Percentiles rank a stretch among this genome's conserved stretches.
Conservation (phyloP, 2,888 invertebrate genomes). For the Tenthredo mesomela region DNA sequence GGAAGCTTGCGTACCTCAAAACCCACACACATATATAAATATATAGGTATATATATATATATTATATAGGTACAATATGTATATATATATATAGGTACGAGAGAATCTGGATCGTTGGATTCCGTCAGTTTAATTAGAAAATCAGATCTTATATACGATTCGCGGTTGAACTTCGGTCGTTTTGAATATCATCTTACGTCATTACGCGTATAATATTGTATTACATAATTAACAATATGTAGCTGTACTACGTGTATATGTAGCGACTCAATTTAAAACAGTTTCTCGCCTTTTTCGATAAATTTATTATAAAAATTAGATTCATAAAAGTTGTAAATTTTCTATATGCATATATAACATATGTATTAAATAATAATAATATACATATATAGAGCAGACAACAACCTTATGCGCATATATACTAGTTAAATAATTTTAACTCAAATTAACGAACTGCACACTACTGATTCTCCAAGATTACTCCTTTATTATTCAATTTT, state of each 20-base stretch:
- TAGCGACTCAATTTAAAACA: too few species aligned
- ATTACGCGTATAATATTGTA: background rate
- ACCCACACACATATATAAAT: background rate
- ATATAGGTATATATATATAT: background rate
- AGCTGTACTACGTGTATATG: too few species aligned
- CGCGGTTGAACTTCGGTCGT: background rate
- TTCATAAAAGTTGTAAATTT: too few species aligned
- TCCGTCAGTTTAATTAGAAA: slow-evolving; percentile 30
- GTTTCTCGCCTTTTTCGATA: too few species aligned
- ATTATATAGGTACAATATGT: background rate
- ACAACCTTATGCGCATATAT: too few species aligned
- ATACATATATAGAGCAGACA: too few species aligned
- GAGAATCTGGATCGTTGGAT: background rate
- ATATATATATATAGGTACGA: background rate
- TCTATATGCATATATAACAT: too few species aligned
- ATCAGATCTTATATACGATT: slow-evolving; percentile 14
- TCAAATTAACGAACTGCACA: background rate
- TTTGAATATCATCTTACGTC: background rate
- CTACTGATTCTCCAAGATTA: background rate
- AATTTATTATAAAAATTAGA: too few species aligned
- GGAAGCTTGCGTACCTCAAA: background rate
- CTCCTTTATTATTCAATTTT: background rate
- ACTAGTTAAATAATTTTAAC: too few species aligned
- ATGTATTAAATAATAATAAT: too few species aligned
- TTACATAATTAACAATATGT: background rate